Conservation (phyloP, 2,797 vertebrate species). For the Sylvia borin region DNA sequence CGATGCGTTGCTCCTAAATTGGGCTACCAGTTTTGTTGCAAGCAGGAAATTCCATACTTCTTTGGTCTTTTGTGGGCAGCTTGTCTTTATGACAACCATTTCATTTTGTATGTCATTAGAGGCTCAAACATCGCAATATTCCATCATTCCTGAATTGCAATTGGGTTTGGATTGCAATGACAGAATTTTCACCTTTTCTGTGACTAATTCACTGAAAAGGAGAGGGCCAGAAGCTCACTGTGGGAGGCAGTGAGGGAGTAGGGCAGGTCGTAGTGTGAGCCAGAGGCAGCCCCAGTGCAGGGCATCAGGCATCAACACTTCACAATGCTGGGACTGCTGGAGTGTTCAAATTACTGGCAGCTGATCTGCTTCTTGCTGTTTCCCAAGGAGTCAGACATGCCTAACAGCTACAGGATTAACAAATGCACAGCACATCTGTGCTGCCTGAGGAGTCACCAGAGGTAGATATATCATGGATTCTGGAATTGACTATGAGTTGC, state of each 20-base stretch:
- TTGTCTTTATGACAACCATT: neutral
- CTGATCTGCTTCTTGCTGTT: neutral
- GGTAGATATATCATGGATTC: neutral
- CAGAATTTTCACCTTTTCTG: neutral
- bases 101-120: neutral
- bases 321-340: accelerated
- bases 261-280: neutral
- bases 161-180: neutral
- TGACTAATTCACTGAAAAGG: neutral
- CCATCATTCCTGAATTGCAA: neutral
- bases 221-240: accelerated
- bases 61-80: neutral
- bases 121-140: neutral
- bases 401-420: accelerated
- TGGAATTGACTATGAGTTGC: neutral
- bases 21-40: slow-evolving; percentile 3
- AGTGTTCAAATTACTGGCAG: neutral
- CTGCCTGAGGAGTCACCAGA: neutral
- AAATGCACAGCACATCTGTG: neutral
- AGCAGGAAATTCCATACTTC: neutral
- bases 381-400: neutral
- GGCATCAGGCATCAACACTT: neutral
- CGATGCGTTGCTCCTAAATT: neutral
- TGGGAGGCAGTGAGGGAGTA: neutral
- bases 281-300: neutral